phyloP scores from a whole-genome alignment of 2,888 invertebrate species.

The Alloplasta piceator region DNA sequence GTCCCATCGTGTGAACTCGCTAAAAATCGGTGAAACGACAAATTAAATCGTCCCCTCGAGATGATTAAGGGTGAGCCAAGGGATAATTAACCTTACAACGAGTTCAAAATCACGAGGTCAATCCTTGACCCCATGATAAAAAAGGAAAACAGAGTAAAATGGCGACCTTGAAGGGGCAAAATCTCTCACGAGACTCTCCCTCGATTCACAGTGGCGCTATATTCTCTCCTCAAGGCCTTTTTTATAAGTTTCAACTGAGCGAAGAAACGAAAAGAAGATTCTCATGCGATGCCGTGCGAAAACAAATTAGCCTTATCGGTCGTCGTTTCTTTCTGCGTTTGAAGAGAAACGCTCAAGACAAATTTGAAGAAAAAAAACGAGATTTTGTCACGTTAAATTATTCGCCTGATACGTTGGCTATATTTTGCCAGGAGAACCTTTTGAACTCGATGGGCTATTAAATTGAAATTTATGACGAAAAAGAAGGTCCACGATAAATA shows the following conservation, averaged over 20 bases:
- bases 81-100: constrained; percentile 11
- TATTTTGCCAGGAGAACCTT: background rate
- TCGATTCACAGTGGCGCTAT: too few species aligned
- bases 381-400: background rate
- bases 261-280: background rate
- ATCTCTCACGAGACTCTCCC: constrained; percentile 21
- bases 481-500: background rate
- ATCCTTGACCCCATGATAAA: constrained; percentile 50
- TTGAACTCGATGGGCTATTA: background rate
- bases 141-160: constrained; percentile 39
- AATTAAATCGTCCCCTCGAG: constrained; percentile 31
- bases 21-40: constrained; percentile 41
- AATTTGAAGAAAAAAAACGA: background rate
- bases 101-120: constrained; percentile 8
- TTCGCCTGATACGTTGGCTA: background rate
- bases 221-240: constrained; percentile 9
- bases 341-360: background rate
- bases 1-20: constrained; percentile 2
- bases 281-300: constrained; percentile 37
- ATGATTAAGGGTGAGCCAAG: constrained; percentile 22
- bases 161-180: background rate
- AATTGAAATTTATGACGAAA: constrained; percentile 6
- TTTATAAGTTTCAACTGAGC: background rate
- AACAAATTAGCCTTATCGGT: constrained; percentile 23
- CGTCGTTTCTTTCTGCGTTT: background rate